Evolutionary conservation across 2,888 invertebrate genomes (phyloP).

Genomic region (Drosophila cracens): DNA sequence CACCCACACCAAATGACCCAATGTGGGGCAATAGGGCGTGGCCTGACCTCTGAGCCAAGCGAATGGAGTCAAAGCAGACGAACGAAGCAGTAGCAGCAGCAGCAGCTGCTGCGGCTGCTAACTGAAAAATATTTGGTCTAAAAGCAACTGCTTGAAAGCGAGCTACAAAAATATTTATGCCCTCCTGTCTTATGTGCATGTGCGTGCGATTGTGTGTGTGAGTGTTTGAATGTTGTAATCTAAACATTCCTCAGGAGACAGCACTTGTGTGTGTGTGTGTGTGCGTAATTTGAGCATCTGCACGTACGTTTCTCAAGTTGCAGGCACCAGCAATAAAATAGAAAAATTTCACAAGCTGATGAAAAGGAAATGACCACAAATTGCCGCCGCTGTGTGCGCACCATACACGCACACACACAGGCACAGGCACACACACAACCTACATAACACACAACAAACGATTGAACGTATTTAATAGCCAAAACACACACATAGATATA

Average conservation of each 20-base stretch:
- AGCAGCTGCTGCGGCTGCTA: constrained; percentile 18
- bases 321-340: constrained; percentile 48
- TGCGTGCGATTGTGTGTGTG: constrained; percentile 2
- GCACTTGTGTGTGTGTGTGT: constrained; percentile 1
- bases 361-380: constrained; percentile 81
- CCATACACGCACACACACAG: constrained; percentile 10
- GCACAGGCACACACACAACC: neutral
- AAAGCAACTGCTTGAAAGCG: constrained; percentile 49
- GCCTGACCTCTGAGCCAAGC: constrained; percentile 42
- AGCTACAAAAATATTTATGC: constrained; percentile 55
- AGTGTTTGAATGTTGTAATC: constrained; percentile 41
- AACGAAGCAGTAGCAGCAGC: constrained; percentile 14
- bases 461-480: constrained; percentile 78
- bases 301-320: constrained; percentile 63
- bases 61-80: constrained; percentile 9
- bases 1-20: constrained; percentile 11
- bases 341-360: constrained; percentile 69
- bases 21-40: constrained; percentile 59
- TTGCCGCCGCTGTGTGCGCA: constrained; percentile 60
- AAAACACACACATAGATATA: constrained; percentile 12
- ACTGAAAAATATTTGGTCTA: constrained; percentile 47
- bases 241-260: constrained; percentile 46
- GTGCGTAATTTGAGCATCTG: constrained; percentile 61
- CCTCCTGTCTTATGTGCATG: constrained; percentile 4
- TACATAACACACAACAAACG: constrained; percentile 32